These are phyloP conservation scores for Rhopilema esculentum DNA, from an alignment of 30 jellyfish, hydroid and myxozoan species.

Conservation along the genomic window DNA sequence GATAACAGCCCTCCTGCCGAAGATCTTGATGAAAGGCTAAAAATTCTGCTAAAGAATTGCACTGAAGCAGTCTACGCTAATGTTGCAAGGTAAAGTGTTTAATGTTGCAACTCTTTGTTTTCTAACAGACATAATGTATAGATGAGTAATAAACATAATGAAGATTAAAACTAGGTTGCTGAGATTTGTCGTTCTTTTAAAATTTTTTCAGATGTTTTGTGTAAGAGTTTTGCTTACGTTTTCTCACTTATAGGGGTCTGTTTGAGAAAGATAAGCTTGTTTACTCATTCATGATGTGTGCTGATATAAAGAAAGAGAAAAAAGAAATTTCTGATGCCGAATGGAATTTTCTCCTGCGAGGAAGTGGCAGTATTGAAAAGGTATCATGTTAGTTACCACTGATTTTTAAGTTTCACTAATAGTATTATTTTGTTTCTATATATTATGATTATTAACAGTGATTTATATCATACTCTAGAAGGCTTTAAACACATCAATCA, in stretches of 20 bases:
- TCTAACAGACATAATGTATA: too few species aligned
- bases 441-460: too few species aligned
- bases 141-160: too few species aligned
- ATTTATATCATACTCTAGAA: too few species aligned
- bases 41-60: slow-evolving; percentile 70
- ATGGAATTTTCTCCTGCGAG: slow-evolving; percentile 92
- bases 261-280: slow-evolving; percentile 95
- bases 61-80: slow-evolving; percentile 90
- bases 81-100: slow-evolving; percentile 81
- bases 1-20: slow-evolving; percentile 82
- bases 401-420: too few species aligned
- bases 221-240: too few species aligned
- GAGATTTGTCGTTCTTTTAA: too few species aligned
- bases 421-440: too few species aligned
- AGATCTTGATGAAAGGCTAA: slow-evolving; percentile 75
- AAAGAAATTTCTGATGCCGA: slow-evolving; percentile 73
- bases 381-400: neutral
- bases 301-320: slow-evolving; percentile 86
- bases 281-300: slow-evolving; percentile 93
- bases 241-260: slow-evolving; percentile 70
- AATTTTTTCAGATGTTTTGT: too few species aligned
- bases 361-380: slow-evolving; percentile 78
- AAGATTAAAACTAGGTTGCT: too few species aligned
- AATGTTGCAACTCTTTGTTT: neutral
- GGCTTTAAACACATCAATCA: too few species aligned